A percentile compares a stretch with the other conserved stretches of the same genome.
Evolutionary conservation across 2,797 vertebrate genomes (phyloP).

Genomic region (Ctenochaetus hawaiiensis): DNA sequence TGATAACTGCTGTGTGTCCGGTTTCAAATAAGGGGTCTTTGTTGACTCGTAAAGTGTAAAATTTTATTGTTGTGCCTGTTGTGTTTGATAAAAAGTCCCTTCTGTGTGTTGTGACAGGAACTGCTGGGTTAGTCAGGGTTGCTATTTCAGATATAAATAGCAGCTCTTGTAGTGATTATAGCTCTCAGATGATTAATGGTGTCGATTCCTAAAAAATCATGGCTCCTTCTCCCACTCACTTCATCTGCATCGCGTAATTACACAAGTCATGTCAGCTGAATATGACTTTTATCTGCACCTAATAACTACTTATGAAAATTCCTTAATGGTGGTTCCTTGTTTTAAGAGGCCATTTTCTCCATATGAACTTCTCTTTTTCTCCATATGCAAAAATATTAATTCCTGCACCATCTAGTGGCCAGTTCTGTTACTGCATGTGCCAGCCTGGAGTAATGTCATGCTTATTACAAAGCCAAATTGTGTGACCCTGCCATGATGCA

Average conservation of each 20-base stretch:
- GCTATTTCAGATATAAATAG: constrained; percentile 61
- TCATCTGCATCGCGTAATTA: constrained; percentile 44
- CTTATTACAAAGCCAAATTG: constrained; percentile 32
- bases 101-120: constrained; percentile 29
- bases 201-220: constrained; percentile 46
- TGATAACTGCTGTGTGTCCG: neutral
- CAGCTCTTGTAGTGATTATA: constrained; percentile 54
- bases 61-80: neutral
- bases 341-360: constrained; percentile 57
- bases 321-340: constrained; percentile 21
- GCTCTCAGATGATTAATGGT: constrained; percentile 58
- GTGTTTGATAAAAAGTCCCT: constrained; percentile 1
- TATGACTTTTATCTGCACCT: constrained; percentile 39
- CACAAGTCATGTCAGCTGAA: constrained; percentile 35
- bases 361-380: constrained; percentile 16
- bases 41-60: neutral
- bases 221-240: constrained; percentile 39
- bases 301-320: constrained; percentile 52
- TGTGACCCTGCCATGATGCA: constrained; percentile 27
- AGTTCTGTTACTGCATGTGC: constrained; percentile 14
- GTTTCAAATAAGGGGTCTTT: neutral
- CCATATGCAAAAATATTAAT: constrained; percentile 12
- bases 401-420: constrained; percentile 76
- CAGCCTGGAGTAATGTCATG: constrained; percentile 7
- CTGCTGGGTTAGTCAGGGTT: constrained; percentile 26